Percentiles rank a stretch among this genome's conserved stretches.
Conservation (phyloP, 2,888 invertebrate species). For the Brachyptera putata region DNA sequence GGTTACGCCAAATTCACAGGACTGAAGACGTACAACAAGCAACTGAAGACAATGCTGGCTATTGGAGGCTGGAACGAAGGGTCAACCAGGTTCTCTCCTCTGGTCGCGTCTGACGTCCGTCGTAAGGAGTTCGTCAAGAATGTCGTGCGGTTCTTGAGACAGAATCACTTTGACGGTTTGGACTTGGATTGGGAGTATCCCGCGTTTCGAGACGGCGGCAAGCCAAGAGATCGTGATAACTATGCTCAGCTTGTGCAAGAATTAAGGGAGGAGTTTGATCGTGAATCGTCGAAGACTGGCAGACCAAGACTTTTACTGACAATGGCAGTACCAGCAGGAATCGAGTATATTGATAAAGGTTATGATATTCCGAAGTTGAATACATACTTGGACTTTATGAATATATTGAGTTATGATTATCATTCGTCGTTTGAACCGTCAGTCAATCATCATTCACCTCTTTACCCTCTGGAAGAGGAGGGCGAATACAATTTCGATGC, state of each 20-base stretch:
- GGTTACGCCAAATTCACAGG: conserved; percentile 93
- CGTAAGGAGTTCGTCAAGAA: conserved; percentile 63
- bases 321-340: conserved; percentile 92
- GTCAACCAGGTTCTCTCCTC: conserved; percentile 78
- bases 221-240: conserved; percentile 76
- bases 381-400: conserved; percentile 87
- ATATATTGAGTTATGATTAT: conserved; percentile 86
- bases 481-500: conserved; percentile 84
- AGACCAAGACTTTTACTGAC: conserved; percentile 75
- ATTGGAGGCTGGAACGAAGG: conserved; percentile 96
- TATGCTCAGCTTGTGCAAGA: conserved; percentile 84
- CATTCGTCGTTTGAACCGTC: conserved; percentile 88
- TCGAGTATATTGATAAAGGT: conserved; percentile 89
- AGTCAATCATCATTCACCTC: conserved; percentile 86
- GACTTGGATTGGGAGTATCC: conserved; percentile 93
- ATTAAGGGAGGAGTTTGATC: conserved; percentile 81
- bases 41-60: conserved; percentile 83
- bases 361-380: conserved; percentile 85
- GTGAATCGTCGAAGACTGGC: conserved; percentile 79
- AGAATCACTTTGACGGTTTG: conserved; percentile 89
- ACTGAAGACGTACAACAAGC: conserved; percentile 87
- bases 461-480: conserved; percentile 68
- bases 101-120: conserved; percentile 74
- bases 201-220: conserved; percentile 70
- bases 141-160: conserved; percentile 63